Base-by-base conservation (phyloP, 1,140 invertebrate genomes). In the Nasonia longicornis region DNA sequence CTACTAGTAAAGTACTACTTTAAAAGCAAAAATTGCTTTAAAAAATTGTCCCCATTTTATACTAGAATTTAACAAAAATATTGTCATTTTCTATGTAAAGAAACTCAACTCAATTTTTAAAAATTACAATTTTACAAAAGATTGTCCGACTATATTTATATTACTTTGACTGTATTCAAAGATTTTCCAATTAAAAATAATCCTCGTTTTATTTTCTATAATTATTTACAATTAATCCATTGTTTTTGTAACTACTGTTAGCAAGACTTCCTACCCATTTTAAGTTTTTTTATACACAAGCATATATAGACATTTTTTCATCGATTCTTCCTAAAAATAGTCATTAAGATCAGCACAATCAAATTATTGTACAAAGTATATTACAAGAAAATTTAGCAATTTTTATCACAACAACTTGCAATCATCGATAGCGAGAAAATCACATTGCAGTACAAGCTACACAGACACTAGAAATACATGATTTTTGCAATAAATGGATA, bases 201-300 rank as follows among this genome's bases (percentile, higher is more conserved):
- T 58, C 26, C 48, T 79, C 20, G 72, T 42, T 72, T 73, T 70
- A 48, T 8, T 78, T 79, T 73, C 26, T 71, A 81, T 14, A 67
- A 75, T 77, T 77, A 77, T 81, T 80, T 70, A 80, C 48, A 80
- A 69, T 52, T 75, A 38, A 35, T 80, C 42, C 38, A 75, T 63
- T 10, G 29, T 80, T 80, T 74, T 72, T 80, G 66, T 73, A 48
- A 71, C 8, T 52, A 48, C 75, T 69, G 52, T 52, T 38, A 69
- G 35, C n/a, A 64, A 79, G 38, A 81, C 80, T 76, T 77, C 83
- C 69, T 84, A 84, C 82, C 83, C 81, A 52, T 76, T 82, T 76
- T 85, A 80, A 16, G 14, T 22, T 77, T 75, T 75, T 58, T 67
- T 31, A 12, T 12, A 26, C 22, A 29, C 29, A 10, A n/a, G 8